Conservation (phyloP, 2,888 invertebrate genomes). For the Crossocerus cetratus region DNA sequence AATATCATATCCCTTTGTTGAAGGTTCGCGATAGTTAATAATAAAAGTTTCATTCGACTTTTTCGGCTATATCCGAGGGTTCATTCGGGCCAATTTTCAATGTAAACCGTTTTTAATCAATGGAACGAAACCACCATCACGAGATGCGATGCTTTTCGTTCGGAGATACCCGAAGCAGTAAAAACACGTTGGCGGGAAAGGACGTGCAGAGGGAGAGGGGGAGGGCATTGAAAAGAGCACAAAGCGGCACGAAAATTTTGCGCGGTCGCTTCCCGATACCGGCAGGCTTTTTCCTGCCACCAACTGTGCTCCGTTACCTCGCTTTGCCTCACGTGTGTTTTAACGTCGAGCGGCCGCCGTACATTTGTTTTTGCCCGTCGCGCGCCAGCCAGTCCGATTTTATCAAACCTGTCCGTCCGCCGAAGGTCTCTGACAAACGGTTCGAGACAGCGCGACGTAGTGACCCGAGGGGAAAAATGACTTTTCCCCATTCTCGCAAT, state of each 20-base stretch:
- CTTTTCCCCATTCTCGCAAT: conserved; percentile 41
- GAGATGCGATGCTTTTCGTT: conserved; percentile 9
- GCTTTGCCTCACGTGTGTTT: conserved; percentile 11
- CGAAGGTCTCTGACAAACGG: not conserved
- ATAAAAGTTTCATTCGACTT: no score
- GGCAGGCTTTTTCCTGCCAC: conserved; percentile 1
- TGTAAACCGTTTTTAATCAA: no score
- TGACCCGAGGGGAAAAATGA: conserved; percentile 21
- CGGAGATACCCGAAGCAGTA: not conserved
- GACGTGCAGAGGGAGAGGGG: not conserved
- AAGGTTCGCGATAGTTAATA: no score
- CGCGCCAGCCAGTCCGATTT: conserved; percentile 18
- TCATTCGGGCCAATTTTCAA: no score
- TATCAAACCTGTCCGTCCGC: conserved; percentile 20
- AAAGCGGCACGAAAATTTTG: conserved; percentile 33
- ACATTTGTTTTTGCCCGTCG: conserved; percentile 2
- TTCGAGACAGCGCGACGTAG: no score
- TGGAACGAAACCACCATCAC: not conserved
- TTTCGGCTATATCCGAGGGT: no score
- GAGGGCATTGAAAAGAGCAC: conserved; percentile 20
- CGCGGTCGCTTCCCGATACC: conserved; percentile 14
- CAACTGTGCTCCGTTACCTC: not conserved
- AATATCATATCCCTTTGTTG: no score
- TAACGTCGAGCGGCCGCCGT: conserved; percentile 6
- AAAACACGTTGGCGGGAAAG: not conserved